phyloP scores from a whole-genome alignment of 2,797 vertebrate species.

The Taenioides sp. region DNA sequence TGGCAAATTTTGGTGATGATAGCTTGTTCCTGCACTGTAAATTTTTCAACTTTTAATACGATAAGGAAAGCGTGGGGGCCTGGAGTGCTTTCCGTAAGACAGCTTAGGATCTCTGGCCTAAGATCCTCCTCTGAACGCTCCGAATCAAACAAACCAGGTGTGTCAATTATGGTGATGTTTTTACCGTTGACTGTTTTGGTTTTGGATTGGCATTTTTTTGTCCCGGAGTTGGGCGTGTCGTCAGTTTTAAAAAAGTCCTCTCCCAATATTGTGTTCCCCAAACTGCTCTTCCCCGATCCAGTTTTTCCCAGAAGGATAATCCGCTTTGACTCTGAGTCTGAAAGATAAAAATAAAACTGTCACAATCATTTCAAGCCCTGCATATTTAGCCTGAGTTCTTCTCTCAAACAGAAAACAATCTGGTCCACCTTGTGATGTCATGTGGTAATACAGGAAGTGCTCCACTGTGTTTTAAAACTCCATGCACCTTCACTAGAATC shows the following conservation, averaged over 20 bases:
- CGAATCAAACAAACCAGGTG: constrained; percentile 53
- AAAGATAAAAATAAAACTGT: neutral
- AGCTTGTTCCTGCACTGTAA: constrained; percentile 49
- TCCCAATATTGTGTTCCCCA: constrained; percentile 47
- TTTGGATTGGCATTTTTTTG: constrained; percentile 22
- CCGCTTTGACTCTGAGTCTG: constrained; percentile 23
- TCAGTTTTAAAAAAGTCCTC: neutral
- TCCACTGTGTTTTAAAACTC: no score
- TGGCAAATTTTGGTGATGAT: constrained; percentile 38
- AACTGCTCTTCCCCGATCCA: constrained; percentile 53
- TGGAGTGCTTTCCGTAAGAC: constrained; percentile 53
- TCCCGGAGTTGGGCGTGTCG: constrained; percentile 30
- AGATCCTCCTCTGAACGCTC: constrained; percentile 8
- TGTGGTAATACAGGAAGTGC: no score
- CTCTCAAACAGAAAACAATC: no score
- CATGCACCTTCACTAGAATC: no score
- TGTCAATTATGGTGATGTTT: constrained; percentile 54
- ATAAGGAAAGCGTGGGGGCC: constrained; percentile 67
- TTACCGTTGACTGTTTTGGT: constrained; percentile 20
- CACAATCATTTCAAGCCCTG: neutral
- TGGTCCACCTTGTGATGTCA: no score
- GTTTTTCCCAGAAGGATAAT: constrained; percentile 58
- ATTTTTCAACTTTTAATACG: constrained; percentile 65
- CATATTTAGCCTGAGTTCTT: no score
- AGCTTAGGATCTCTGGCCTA: constrained; percentile 41